phyloP scores from a whole-genome alignment of 2,888 invertebrate genomes.

The Mylabris sibirica region DNA sequence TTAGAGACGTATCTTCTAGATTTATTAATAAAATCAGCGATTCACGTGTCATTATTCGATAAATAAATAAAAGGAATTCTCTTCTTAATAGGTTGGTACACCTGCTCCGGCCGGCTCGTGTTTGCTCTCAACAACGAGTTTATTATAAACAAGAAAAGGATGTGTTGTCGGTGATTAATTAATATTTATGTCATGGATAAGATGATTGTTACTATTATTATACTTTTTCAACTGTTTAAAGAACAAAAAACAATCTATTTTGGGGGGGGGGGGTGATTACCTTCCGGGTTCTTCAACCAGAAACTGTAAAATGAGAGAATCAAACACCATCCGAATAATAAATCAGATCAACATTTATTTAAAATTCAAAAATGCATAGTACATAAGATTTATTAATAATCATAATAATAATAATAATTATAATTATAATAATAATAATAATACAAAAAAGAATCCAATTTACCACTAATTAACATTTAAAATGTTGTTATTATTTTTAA shows the following conservation, averaged over 20 bases:
- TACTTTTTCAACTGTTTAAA: too few relatives aligned
- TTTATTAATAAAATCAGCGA: too few relatives aligned
- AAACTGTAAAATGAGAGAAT: too few relatives aligned
- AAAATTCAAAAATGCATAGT: conserved; percentile 41
- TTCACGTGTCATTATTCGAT: background rate
- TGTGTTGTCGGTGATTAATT: background rate
- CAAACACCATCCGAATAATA: background rate
- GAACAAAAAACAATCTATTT: too few relatives aligned
- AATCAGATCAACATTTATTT: conserved; percentile 48
- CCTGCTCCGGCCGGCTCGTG: background rate
- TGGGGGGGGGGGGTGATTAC: too few relatives aligned
- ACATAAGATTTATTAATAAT: conserved; percentile 17
- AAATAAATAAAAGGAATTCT: background rate
- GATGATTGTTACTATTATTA: background rate
- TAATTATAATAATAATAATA: background rate
- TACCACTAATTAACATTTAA: conserved; percentile 37
- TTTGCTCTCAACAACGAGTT: background rate
- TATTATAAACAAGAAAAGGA: background rate
- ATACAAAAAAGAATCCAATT: background rate
- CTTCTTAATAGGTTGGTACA: background rate
- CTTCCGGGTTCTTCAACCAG: too few relatives aligned
- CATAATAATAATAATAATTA: too few relatives aligned
- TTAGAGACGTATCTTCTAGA: too few relatives aligned
- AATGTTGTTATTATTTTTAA: conserved; percentile 28
- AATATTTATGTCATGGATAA: background rate